Evolutionary conservation across 2,888 invertebrate genomes (phyloP), one percentile per base, ranked within the genome.

Genomic region (Allophyes oxyacanthae): DNA sequence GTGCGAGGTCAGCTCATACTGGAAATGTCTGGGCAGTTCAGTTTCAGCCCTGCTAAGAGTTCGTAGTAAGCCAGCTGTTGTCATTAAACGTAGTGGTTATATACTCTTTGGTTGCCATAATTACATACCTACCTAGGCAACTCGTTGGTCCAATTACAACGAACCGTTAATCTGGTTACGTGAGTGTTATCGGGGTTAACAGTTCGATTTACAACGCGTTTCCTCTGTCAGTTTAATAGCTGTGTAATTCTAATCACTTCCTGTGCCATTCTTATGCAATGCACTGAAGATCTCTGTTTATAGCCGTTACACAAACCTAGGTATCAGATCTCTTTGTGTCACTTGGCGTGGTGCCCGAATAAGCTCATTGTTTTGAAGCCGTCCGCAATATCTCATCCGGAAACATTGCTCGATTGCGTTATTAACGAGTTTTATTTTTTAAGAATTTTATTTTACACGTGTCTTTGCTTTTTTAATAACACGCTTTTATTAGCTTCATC

Each of bases 311-410:
- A 14, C 36, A 33, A 51, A 37, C 38, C 50, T 60, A 51, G 61
- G 30, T 55, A 38, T 13, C 54, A 41, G 20, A 15, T 52, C 54
- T 60, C 26, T 57, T 62, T 25, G 48, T 61, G 53, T 57, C 50
- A 48, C 6, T 57, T 74, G 72, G 72, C 72, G 51, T 8, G 13
- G 10, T 57, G 72, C 72, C 74, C 57, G 56, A 36, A 40, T 37
- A 26, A 54, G 42, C 46, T 45, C 59, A 73, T 70, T 67, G 61
- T 67, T 64, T 49, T 52, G 43, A 57, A 51, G 28, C 45, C 8
- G 14, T 50, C 49, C 60, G 54, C 40, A 37, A 41, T 52, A 56
- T 61, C 36, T 74, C 52, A 64, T 56, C 52, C 55, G 71, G 44
- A 49, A 58, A 70, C 64, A 65, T 52, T 62, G 36, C 45, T 44